Evolutionary conservation across 2,888 invertebrate genomes (phyloP).

Genomic region (Agonopterix arenella): DNA sequence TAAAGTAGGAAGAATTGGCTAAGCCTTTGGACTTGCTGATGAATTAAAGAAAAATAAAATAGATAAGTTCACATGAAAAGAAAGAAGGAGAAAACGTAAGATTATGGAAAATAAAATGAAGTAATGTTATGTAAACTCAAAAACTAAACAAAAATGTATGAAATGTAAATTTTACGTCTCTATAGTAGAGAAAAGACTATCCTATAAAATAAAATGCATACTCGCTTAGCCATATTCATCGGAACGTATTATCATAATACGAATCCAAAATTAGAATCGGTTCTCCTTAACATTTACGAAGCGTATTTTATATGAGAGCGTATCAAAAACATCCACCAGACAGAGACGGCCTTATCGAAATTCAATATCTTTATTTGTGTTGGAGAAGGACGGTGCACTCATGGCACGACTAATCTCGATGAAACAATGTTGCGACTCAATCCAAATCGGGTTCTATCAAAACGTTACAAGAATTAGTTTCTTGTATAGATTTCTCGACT

Average conservation of each 20-base stretch:
- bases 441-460: constrained; percentile 34
- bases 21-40: no score
- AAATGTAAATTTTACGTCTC: no score
- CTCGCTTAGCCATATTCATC: constrained; percentile 1
- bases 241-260: constrained; percentile 15
- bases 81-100: no score
- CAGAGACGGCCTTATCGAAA: constrained; percentile 60
- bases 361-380: constrained; percentile 71
- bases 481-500: no score
- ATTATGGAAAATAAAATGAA: no score
- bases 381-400: constrained; percentile 62
- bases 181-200: background rate
- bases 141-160: no score
- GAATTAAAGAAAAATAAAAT: no score
- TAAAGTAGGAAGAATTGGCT: no score
- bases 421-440: constrained; percentile 68
- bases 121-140: no score
- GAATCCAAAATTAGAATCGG: constrained; percentile 18
- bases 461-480: constrained; percentile 21
- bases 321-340: constrained; percentile 44
- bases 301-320: constrained; percentile 33
- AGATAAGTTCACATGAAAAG: no score
- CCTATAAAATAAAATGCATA: background rate
- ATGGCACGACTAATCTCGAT: constrained; percentile 59
- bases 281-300: constrained; percentile 25